Conservation (phyloP, 2,888 invertebrate genomes). For the Athalia rosae region DNA sequence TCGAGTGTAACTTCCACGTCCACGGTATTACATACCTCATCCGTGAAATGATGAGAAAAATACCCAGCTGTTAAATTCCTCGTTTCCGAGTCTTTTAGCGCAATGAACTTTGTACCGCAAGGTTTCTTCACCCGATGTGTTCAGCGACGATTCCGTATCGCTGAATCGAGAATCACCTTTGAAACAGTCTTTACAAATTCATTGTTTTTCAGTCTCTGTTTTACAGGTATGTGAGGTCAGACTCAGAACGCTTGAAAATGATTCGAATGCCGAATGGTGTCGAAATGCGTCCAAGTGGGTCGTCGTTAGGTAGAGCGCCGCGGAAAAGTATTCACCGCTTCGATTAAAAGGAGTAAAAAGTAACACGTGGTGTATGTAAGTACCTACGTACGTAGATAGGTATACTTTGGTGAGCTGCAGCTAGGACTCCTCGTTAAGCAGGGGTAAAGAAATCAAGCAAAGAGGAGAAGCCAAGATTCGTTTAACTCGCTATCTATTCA, state of each 20-base stretch:
- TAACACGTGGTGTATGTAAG: not conserved
- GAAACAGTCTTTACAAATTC: too few relatives aligned
- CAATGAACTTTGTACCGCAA: too few relatives aligned
- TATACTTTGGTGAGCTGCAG: not conserved
- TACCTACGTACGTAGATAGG: too few relatives aligned
- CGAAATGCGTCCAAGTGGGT: not conserved
- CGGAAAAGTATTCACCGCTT: not conserved
- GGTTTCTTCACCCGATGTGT: too few relatives aligned
- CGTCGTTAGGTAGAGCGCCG: not conserved
- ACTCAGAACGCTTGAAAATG: not conserved
- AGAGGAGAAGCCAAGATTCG: slow-evolving; percentile 27
- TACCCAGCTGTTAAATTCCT: not conserved
- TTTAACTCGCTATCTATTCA: slow-evolving; percentile 23
- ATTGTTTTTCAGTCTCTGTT: not conserved
- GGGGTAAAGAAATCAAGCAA: slow-evolving; percentile 20
- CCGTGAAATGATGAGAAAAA: not conserved
- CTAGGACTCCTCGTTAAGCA: slow-evolving; percentile 21
- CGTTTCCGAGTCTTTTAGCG: not conserved
- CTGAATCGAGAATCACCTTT: too few relatives aligned
- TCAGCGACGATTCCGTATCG: too few relatives aligned
- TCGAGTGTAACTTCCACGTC: not conserved
- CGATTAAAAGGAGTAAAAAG: slow-evolving; percentile 9
- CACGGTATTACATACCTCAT: not conserved
- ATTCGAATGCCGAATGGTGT: not conserved
- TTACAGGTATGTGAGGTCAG: not conserved